Evolutionary conservation across 2,113 vertebrate genomes (phyloP), one percentile per base, ranked within the genome.

Genomic region (Calyptomena viridis): DNA sequence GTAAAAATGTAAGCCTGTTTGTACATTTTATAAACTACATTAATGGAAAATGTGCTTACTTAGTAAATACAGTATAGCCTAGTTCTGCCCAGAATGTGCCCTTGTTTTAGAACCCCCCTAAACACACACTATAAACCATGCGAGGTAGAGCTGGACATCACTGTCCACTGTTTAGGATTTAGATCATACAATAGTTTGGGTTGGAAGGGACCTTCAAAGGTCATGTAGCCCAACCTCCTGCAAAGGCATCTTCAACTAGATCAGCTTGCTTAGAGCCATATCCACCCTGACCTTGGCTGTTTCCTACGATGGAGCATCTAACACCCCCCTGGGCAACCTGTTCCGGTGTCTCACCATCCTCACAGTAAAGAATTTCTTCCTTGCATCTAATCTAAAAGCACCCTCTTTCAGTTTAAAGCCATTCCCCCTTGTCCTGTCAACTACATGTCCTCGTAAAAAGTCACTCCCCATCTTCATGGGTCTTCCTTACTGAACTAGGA

Each of bases 71-170:
- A 62, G 40, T 8, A 46, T 6, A 83, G 55, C 16, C 42, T 37
- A 46, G 30, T 69, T 78, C 47, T 35, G 42, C 22, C 50, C 55
- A 58, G 25, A 76, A 85, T 68, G 16, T 3, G 0, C 31, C 42
- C 12, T 40, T 53, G 30, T 55, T 83, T 63, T 39, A 63, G 42
- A 79, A 46, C 21, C 37, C 5, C 24, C 28, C 15, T 28, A 55
- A 66, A 67, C 0, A 0, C 16, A 46, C 30, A 20, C 27, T 20
- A 15, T n/a, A 50, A 37, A 80, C 30, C 40, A 9, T 0, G 10
- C 33, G 71, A 93, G 7, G 56, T 37, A 78, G 56, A 71, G 50
- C 21, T 22, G 56, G 58, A 52, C 24, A 30, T 17, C n/a, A 2
- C 0, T 21, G 17, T 3, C 56, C 24, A 5, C 50, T 40, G 24